phyloP scores from a whole-genome alignment of 2,797 vertebrate species.

The Graptemys geographica region DNA sequence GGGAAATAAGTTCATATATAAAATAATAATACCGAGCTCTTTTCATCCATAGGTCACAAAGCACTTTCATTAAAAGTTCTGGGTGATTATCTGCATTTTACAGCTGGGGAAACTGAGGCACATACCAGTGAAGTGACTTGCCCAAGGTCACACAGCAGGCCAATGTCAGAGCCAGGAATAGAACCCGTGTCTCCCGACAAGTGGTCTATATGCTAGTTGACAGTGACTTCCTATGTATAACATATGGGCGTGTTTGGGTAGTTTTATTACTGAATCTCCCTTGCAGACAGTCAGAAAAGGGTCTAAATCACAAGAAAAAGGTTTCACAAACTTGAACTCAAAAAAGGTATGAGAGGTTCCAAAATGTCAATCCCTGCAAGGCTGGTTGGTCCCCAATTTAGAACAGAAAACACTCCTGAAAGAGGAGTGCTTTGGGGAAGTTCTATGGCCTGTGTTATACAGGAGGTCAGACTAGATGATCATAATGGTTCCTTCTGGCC shows the following conservation, averaged over 20 bases:
- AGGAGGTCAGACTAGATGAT: background rate
- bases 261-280: conserved; percentile 30
- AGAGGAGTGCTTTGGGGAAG: background rate
- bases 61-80: background rate
- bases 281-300: background rate
- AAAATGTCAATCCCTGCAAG: conserved; percentile 8
- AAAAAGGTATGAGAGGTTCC: background rate
- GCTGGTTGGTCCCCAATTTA: background rate
- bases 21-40: background rate
- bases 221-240: background rate
- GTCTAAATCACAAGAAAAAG: background rate
- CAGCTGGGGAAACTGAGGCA: background rate
- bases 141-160: background rate
- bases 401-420: background rate
- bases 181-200: background rate
- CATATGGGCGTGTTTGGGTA: background rate
- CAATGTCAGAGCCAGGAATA: background rate
- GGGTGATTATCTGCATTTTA: background rate
- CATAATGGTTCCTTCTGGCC: background rate
- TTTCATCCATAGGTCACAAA: background rate
- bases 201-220: background rate
- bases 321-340: background rate
- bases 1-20: conserved; percentile 19
- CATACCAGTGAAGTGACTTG: background rate
- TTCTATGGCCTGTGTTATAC: background rate